phyloP scores from a whole-genome alignment of 1,140 invertebrate species.

The Zaprionus ghesquierei region DNA sequence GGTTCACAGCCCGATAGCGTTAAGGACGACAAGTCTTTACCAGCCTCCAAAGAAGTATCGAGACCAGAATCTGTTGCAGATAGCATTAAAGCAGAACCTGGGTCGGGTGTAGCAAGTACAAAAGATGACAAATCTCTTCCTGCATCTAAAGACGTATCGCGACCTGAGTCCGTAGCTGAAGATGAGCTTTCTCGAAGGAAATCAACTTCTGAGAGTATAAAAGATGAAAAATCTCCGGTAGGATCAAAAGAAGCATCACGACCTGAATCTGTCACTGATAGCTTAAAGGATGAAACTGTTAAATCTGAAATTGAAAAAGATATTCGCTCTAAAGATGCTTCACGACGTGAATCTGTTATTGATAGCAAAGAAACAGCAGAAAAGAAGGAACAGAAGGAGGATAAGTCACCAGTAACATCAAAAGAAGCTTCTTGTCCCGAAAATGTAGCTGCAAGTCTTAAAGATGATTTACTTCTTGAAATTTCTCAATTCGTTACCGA shows the following conservation, averaged over 20 bases:
- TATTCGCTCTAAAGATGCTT: slow-evolving; percentile 19
- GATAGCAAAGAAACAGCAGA: slow-evolving; percentile 8
- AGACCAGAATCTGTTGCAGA: slow-evolving; percentile 18
- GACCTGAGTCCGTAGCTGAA: slow-evolving; percentile 33
- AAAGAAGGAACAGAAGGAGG: slow-evolving; percentile 7
- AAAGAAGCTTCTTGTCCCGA: slow-evolving; percentile 38
- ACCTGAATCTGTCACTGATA: slow-evolving; percentile 39
- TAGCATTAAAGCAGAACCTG: slow-evolving; percentile 29
- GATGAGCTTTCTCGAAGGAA: slow-evolving; percentile 1
- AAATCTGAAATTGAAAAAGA: slow-evolving; percentile 12
- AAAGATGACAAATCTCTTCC: slow-evolving; percentile 24
- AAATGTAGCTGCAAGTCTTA: slow-evolving; percentile 12
- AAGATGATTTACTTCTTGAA: slow-evolving; percentile 32
- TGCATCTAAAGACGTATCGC: slow-evolving; percentile 42
- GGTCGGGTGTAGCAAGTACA: slow-evolving; percentile 17
- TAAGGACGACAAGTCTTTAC: slow-evolving; percentile 26
- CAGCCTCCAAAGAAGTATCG: slow-evolving; percentile 22
- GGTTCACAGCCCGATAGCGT: slow-evolving; percentile 12
- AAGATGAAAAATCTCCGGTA: slow-evolving; percentile 21
- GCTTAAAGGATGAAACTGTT: slow-evolving; percentile 27
- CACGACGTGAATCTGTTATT: slow-evolving; percentile 40
- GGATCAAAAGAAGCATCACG: slow-evolving; percentile 39
- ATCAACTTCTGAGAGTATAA: slow-evolving; percentile 14
- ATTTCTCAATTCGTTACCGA: background rate
- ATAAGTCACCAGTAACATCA: slow-evolving; percentile 4